phyloP scores from a whole-genome alignment of 2,113 vertebrate genomes.

The Rutilus rutilus region DNA sequence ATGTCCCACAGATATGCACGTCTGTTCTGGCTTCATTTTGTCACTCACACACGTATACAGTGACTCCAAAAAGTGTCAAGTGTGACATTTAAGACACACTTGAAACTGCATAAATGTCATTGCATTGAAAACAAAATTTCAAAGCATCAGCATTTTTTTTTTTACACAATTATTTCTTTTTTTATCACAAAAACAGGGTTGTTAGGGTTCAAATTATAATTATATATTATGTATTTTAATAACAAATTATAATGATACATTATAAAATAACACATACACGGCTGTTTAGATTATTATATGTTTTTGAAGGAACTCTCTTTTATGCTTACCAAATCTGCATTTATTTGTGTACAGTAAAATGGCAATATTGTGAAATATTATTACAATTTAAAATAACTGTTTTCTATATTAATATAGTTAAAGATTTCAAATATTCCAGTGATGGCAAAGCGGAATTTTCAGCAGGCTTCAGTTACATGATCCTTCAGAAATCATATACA shows the following conservation, averaged over 20 bases:
- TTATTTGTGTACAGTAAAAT: not conserved
- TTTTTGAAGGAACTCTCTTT: not conserved
- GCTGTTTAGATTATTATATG: not conserved
- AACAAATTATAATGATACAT: not conserved
- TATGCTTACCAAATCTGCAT: not conserved
- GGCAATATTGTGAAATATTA: not conserved
- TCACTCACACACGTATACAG: not conserved
- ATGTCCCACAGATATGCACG: slow-evolving; percentile 66
- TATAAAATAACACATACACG: not conserved
- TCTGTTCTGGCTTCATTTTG: slow-evolving; percentile 13
- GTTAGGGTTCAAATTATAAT: not conserved
- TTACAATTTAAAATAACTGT: not conserved
- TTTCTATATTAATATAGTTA: too few species aligned
- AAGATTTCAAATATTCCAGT: too few species aligned
- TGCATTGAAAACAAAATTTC: too few species aligned
- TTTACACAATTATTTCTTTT: too few species aligned
- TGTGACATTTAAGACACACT: not conserved
- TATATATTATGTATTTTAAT: not conserved
- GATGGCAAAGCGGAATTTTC: too few species aligned
- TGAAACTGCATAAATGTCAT: not conserved
- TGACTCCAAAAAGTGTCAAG: not conserved
- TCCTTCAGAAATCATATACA: too few species aligned
- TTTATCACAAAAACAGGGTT: too few species aligned
- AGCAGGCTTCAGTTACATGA: too few species aligned
- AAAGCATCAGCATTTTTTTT: too few species aligned